Base-by-base conservation (phyloP, 2,888 invertebrate genomes). In the Dugesia japonica region DNA sequence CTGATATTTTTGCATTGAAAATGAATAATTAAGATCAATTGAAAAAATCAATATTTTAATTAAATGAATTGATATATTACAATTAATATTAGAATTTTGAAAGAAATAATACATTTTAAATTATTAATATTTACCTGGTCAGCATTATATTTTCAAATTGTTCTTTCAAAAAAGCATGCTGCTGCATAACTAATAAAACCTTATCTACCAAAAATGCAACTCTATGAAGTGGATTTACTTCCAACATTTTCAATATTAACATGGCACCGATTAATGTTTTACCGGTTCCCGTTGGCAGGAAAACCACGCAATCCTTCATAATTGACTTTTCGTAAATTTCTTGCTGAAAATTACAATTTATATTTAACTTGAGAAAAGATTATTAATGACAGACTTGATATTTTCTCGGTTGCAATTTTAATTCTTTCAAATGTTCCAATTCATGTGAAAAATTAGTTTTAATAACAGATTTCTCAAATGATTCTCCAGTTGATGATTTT, bases 241-340 rank as follows among this genome's bases (percentile, higher is more conserved):
- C 75, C 71, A 83, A 73, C 81, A 82, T 82, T 28, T 80, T 78
- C 38, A 80, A 80, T 31, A 82, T 80, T 15, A 80, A 78, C 81
- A 83, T 80, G 23, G 81, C 80, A 1, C 81, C 79, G 1, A 82
- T 81, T 71, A 82, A 74, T 0, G 83, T 83, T 78, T 83, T 83
- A 0, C 83, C 83, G 13, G 83, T 83, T 7, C 83, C 83, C 79
- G 83, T 83, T 28, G 83, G 83, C 26, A 83, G 79, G 75, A 82
- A 82, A 74, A 81, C 79, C 23, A 83, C 80, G 17, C 79, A 79
- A 77, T 83, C 82, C 20, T 72, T 75, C 15, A 74, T 78, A 80
- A 82, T 79, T 0, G 81, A 80, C 76, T 81, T 82, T 26, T 71
- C 27, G 73, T 80, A 81, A 31, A 82, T 80, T 71, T 83, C 82